Evolutionary conservation across 1,140 invertebrate genomes (phyloP).

Genomic region (Condylostylus longicornis): DNA sequence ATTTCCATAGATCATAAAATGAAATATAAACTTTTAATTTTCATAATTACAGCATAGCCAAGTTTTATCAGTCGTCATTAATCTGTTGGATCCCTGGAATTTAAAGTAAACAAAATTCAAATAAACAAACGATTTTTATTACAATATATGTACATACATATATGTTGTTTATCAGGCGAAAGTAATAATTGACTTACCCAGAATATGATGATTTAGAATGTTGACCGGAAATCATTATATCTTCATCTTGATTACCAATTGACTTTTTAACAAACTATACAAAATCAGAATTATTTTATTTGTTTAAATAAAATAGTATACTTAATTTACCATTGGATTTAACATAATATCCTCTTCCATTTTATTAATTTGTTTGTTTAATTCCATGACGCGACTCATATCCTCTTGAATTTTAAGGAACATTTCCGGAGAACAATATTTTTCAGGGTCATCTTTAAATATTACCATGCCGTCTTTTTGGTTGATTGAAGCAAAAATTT

Average conservation of each 20-base stretch:
- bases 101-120: constrained; percentile 3
- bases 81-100: constrained; percentile 27
- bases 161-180: too few species aligned
- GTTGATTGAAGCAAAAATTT: constrained; percentile 94
- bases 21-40: too few species aligned
- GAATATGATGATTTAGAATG: constrained; percentile 37
- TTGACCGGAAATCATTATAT: constrained; percentile 38
- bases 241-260: constrained; percentile 48
- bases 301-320: not conserved
- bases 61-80: constrained; percentile 17
- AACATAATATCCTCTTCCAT: constrained; percentile 92
- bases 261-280: constrained; percentile 61
- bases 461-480: constrained; percentile 97
- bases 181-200: constrained; percentile 18
- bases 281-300: constrained; percentile 5
- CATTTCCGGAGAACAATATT: constrained; percentile 79
- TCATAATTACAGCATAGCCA: too few species aligned
- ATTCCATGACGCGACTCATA: constrained; percentile 70
- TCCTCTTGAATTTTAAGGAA: constrained; percentile 73
- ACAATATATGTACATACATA: not conserved
- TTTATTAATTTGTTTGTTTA: constrained; percentile 71
- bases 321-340: constrained; percentile 52
- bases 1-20: too few species aligned
- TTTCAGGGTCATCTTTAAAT: constrained; percentile 91
- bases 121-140: constrained; percentile 1